Evolutionary conservation across 2,888 invertebrate genomes (phyloP).

Genomic region (Rotaria macrura): DNA sequence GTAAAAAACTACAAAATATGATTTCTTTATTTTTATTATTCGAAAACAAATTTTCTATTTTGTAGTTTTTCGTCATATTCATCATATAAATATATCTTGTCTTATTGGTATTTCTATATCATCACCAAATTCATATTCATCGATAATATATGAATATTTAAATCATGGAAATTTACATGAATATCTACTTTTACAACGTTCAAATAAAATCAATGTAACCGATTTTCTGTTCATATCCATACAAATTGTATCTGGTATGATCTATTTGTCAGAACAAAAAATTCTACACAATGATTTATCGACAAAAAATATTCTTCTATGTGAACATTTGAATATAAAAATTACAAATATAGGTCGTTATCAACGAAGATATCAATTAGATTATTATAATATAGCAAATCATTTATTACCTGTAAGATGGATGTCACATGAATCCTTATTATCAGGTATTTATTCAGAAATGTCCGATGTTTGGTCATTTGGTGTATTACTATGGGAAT

Average conservation of each 20-base stretch:
- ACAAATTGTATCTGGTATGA: conserved; percentile 50
- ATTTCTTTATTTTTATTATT: neutral
- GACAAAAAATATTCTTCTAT: conserved; percentile 87
- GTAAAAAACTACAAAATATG: neutral
- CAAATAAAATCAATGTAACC: conserved; percentile 39
- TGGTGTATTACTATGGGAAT: conserved; percentile 33
- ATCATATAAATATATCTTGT: conserved; percentile 5
- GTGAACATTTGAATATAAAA: conserved; percentile 83
- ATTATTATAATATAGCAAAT: conserved; percentile 33
- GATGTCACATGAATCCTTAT: conserved; percentile 26
- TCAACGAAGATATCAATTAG: conserved; percentile 69
- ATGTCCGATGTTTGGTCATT: conserved; percentile 32
- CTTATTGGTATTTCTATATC: neutral
- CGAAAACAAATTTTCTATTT: neutral
- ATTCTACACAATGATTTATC: conserved; percentile 92
- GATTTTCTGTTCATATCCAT: conserved; percentile 80
- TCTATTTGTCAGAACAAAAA: conserved; percentile 62
- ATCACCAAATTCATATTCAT: neutral
- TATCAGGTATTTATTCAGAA: conserved; percentile 3
- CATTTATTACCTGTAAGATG: conserved; percentile 26
- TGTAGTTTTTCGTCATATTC: neutral
- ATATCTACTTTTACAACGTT: conserved; percentile 56
- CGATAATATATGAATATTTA: conserved; percentile 93
- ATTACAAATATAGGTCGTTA: conserved; percentile 61
- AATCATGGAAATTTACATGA: conserved; percentile 85